Percentiles rank a stretch among this genome's conserved stretches.
phyloP scores from a whole-genome alignment of 2,797 vertebrate genomes.

The Melanotaenia parkinsoni region DNA sequence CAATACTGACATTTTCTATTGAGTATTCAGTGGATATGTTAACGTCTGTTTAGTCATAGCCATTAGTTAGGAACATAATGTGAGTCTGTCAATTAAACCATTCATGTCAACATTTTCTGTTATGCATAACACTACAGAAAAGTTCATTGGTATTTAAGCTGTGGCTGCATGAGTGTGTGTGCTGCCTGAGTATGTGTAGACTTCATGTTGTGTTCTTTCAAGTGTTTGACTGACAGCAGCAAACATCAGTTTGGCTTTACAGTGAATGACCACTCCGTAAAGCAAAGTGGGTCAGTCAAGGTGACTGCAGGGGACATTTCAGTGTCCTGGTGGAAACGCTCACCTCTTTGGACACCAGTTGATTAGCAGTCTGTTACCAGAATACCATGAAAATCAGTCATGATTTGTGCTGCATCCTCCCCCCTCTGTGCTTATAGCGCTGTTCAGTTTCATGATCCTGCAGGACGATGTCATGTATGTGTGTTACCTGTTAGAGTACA shows the following conservation, averaged over 20 bases:
- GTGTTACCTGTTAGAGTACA: background rate
- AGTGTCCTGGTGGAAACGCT: constrained; percentile 15
- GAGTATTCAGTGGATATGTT: background rate
- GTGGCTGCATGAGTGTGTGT: background rate
- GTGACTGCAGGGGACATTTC: constrained; percentile 61
- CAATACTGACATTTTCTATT: background rate
- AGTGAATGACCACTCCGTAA: constrained; percentile 31
- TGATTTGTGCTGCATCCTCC: constrained; percentile 21
- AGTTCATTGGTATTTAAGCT: background rate
- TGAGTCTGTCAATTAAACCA: background rate
- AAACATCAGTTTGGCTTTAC: constrained; percentile 48
- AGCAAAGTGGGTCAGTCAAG: constrained; percentile 65
- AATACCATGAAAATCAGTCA: constrained; percentile 28
- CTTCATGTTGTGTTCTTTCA: constrained; percentile 18
- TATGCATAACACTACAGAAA: background rate
- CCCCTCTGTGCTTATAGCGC: background rate
- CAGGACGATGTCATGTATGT: background rate
- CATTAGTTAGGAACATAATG: background rate
- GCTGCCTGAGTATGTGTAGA: constrained; percentile 21
- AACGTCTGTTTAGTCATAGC: background rate
- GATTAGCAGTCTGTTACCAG: constrained; percentile 10
- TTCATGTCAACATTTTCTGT: background rate
- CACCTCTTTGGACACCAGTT: constrained; percentile 35
- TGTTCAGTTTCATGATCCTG: constrained; percentile 10
- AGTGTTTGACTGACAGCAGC: constrained; percentile 56